phyloP scores from a whole-genome alignment of 2,888 invertebrate genomes.

The Amaurobius ferox region DNA sequence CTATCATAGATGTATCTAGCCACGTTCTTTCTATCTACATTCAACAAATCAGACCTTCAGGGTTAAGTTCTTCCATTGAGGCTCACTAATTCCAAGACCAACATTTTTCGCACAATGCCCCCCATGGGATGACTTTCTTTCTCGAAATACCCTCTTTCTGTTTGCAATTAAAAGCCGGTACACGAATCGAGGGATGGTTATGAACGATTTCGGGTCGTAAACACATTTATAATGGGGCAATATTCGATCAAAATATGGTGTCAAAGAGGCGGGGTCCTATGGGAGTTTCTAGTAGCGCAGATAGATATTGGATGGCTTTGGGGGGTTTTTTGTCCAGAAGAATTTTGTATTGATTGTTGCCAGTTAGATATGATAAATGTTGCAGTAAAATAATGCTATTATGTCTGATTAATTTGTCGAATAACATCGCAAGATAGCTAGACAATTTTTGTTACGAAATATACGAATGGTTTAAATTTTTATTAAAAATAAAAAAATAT shows the following conservation, averaged over 20 bases:
- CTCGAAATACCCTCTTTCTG: not conserved
- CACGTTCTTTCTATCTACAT: too few species aligned
- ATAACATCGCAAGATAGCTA: too few species aligned
- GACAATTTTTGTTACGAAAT: too few species aligned
- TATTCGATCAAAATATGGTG: not conserved
- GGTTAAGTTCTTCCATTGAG: too few species aligned
- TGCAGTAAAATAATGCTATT: too few species aligned
- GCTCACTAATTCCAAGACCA: slow-evolving; percentile 57
- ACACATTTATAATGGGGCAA: slow-evolving; percentile 63
- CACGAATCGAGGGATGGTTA: slow-evolving; percentile 27
- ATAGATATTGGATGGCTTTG: slow-evolving; percentile 1
- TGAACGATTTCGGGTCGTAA: slow-evolving; percentile 56
- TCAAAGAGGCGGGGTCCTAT: not conserved
- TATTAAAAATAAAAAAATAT: too few species aligned
- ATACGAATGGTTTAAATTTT: too few species aligned
- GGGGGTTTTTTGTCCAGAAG: not conserved
- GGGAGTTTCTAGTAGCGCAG: not conserved
- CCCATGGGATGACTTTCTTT: slow-evolving; percentile 44
- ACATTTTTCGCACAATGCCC: slow-evolving; percentile 44
- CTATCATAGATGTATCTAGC: too few species aligned
- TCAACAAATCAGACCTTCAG: too few species aligned
- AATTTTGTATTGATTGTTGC: too few species aligned
- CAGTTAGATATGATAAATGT: too few species aligned
- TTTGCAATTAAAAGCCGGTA: slow-evolving; percentile 23
- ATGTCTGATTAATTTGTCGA: too few species aligned